phyloP scores from a whole-genome alignment of 2,797 vertebrate genomes.

The Glossophaga mutica region DNA sequence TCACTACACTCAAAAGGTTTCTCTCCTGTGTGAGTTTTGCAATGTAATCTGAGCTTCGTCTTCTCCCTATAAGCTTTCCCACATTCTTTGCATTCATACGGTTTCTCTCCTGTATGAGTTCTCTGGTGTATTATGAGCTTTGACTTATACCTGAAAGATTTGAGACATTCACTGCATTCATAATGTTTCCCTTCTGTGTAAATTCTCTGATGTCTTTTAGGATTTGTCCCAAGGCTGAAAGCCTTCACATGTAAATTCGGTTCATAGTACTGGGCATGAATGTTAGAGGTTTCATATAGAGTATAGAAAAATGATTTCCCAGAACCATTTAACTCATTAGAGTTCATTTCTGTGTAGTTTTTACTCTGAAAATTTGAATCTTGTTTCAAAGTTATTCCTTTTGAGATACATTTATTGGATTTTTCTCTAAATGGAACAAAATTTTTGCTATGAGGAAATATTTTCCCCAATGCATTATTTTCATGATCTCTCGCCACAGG shows the following conservation, averaged over 20 bases:
- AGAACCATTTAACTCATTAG: background rate
- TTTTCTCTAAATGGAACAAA: background rate
- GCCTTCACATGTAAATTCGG: background rate
- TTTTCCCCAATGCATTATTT: background rate
- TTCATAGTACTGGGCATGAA: background rate
- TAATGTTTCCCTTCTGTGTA: conserved; percentile 18
- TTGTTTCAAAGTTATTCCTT: background rate
- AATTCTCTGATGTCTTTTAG: conserved; percentile 7
- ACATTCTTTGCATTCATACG: conserved; percentile 30
- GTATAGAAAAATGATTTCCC: background rate
- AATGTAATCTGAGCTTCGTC: background rate
- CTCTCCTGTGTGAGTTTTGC: conserved; percentile 23
- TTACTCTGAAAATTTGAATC: background rate
- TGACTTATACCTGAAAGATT: background rate
- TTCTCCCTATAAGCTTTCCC: conserved; percentile 28
- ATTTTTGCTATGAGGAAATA: background rate
- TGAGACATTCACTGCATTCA: background rate
- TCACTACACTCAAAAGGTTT: conserved; percentile 32
- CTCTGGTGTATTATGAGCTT: conserved; percentile 26
- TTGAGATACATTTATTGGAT: background rate
- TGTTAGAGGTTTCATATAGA: background rate
- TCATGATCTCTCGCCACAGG: background rate
- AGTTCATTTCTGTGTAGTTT: background rate
- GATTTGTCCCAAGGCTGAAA: conserved; percentile 35
- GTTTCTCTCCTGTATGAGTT: conserved; percentile 32